These are phyloP conservation scores for Drosophila kanekoi DNA, from an alignment of 2,888 invertebrate species.

Conservation along the genomic window DNA sequence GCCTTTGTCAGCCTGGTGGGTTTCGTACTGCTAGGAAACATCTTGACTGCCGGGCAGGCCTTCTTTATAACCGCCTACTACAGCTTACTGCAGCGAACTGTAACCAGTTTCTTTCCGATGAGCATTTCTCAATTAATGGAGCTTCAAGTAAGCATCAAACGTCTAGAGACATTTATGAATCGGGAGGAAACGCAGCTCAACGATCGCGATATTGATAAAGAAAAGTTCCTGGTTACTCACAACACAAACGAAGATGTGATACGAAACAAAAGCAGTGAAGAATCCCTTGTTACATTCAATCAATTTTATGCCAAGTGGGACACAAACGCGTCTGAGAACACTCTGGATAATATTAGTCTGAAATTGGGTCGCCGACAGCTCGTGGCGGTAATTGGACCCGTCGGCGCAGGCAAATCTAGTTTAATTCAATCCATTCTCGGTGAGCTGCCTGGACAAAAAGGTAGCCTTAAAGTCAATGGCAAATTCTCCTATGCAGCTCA, in stretches of 20 bases:
- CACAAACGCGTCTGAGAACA: constrained; percentile 87
- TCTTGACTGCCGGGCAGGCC: constrained; percentile 92
- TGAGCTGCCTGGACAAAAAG: constrained; percentile 86
- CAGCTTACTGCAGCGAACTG: constrained; percentile 92
- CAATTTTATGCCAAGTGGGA: constrained; percentile 90
- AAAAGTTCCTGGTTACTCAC: constrained; percentile 42
- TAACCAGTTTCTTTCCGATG: constrained; percentile 93
- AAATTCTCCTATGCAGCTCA: constrained; percentile 91
- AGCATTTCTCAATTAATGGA: constrained; percentile 88
- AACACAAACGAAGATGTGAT: constrained; percentile 31
- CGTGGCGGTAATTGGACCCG: constrained; percentile 90
- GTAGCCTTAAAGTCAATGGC: constrained; percentile 87
- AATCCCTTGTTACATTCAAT: constrained; percentile 86
- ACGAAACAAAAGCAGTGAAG: constrained; percentile 22
- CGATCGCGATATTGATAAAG: constrained; percentile 25
- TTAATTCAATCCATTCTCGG: constrained; percentile 86
- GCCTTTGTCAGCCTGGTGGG: constrained; percentile 93
- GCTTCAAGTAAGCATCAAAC: constrained; percentile 86
- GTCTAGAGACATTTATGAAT: constrained; percentile 87
- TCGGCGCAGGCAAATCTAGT: constrained; percentile 88
- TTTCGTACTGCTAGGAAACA: constrained; percentile 89
- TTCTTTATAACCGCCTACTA: constrained; percentile 96
- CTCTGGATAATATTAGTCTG: constrained; percentile 88
- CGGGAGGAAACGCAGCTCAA: constrained; percentile 85
- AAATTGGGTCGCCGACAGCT: constrained; percentile 87